Evolutionary conservation across 2,113 vertebrate genomes (phyloP), one percentile per base, ranked within the genome.

Genomic region (Esox niger): DNA sequence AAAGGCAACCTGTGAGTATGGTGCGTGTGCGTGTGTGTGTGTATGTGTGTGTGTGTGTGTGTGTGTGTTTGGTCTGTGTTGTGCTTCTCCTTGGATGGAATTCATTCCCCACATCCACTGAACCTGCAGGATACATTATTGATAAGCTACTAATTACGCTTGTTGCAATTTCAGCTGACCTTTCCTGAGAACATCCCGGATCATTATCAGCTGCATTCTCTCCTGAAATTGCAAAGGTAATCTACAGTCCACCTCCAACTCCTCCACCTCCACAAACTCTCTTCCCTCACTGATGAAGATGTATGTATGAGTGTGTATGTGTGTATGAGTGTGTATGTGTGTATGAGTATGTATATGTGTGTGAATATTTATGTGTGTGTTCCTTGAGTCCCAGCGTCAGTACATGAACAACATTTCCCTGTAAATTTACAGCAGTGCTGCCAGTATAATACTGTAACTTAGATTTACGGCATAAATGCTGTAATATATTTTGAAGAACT

Each of bases 81-180:
- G 57, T 79, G 71, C 75, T 77, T 74, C 71, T 70, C 75, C 68
- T 47, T 69, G 38, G 29, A 21, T 67, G 62, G 23, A 10, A 57
- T 52, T 52, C 47, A 8, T 21, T 75, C 57, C 70, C 60, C 69
- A 71, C 69, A 85, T 76, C 73, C 79, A 76, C 77, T 78, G 76
- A 86, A 84, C 84, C 79, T 70, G 67, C 38, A 43, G 76, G 82
- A 87, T 88, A 87, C 86, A 87, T 90, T 88, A 90, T 88, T 90
- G 88, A 90, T 90, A 87, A 88, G 86, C 80, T 86, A 87, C 88
- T 88, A 89, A 88, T 88, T 85, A 87, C 84, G 86, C 82, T 85
- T 86, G 88, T 88, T 88, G 84, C 88, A 83, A 86, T 88, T 85
- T 85, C 88, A 84, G 79, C 82, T 88, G 86, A 88, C 89, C 86